Evolutionary conservation across 1,140 invertebrate species (phyloP), one percentile per base, ranked within the genome.

Genomic region (Ostrea edulis): DNA sequence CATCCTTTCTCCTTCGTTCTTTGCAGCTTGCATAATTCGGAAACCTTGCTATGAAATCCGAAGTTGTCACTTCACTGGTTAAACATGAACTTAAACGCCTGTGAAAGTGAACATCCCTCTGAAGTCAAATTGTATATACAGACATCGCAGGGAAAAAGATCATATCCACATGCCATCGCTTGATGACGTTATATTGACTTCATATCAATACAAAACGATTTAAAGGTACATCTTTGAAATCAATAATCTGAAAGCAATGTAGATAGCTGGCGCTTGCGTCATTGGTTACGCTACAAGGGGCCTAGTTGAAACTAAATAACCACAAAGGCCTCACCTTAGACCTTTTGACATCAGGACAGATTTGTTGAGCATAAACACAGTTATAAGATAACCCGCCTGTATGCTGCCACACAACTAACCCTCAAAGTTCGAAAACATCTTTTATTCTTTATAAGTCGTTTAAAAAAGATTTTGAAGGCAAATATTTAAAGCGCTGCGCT

Each of bases 281-380:
- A 77, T 77, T 77, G 22, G 68, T 77, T 77, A 77, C 11, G 68
- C 68, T 77, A 14, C 68, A 35, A 35, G 25, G 68, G 25, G 29
- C 22, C 14, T 29, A 35, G 29, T 77, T 12, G 68, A 77, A 77
- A 77, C 22, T 35, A 35, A 2, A 77, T 29, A 29, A 4, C 35
- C 29, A 25, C 68, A 12, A 35, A 12, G 68, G 29, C 68, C 35
- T 14, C 22, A 77, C 29, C 68, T 77, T 77, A 29, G 68, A 77
- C 68, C 68, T 35, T 35, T 35, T 77, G 22, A 35, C 12, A 77
- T 25, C 25, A 25, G 29, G 29, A 77, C 22, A 77, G 29, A 17
- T 29, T 77, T 22, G 68, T 12, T 29, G 29, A 35, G 14, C 68
- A 14, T 29, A 29, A 77, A 77, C 68, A 35, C 12, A 29, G 25